These are phyloP conservation scores for Lontra canadensis DNA, from an alignment of 2,113 vertebrate species.

Conservation along the genomic window DNA sequence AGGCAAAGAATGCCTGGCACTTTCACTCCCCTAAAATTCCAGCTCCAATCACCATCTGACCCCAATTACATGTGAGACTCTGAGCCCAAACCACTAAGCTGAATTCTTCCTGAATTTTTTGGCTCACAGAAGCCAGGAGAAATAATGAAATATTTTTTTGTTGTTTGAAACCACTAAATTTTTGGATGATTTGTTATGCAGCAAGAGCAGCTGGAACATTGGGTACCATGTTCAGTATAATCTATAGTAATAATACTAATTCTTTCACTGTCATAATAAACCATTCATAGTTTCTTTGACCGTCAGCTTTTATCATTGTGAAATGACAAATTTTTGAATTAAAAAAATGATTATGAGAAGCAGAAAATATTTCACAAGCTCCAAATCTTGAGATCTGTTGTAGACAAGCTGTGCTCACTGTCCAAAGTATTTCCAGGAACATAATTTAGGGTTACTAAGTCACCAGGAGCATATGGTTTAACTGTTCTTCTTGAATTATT, in stretches of 20 bases:
- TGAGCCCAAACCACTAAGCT: not conserved
- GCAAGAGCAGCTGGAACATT: not conserved
- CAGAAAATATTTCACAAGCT: not conserved
- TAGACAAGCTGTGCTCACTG: not conserved
- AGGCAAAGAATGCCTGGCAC: not conserved
- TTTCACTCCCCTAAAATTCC: not conserved
- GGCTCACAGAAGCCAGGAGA: not conserved
- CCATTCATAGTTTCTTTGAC: not conserved
- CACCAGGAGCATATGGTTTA: not conserved
- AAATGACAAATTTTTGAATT: slow-evolving; percentile 34
- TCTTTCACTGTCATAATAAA: not conserved
- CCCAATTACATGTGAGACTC: not conserved
- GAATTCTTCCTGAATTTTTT: not conserved
- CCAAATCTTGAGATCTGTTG: not conserved
- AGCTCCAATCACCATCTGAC: not conserved
- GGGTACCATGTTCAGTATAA: not conserved
- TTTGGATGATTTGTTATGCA: not conserved
- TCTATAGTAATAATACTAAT: not conserved
- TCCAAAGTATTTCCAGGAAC: not conserved
- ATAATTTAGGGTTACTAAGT: not conserved
- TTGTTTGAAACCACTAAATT: not conserved
- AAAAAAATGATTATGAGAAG: not conserved
- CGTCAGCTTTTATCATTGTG: not conserved
- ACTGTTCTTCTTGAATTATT: not conserved
- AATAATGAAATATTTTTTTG: not conserved